Evolutionary conservation across 2,888 invertebrate genomes (phyloP), one percentile per base, ranked within the genome.

Genomic region (Caprella mutica): DNA sequence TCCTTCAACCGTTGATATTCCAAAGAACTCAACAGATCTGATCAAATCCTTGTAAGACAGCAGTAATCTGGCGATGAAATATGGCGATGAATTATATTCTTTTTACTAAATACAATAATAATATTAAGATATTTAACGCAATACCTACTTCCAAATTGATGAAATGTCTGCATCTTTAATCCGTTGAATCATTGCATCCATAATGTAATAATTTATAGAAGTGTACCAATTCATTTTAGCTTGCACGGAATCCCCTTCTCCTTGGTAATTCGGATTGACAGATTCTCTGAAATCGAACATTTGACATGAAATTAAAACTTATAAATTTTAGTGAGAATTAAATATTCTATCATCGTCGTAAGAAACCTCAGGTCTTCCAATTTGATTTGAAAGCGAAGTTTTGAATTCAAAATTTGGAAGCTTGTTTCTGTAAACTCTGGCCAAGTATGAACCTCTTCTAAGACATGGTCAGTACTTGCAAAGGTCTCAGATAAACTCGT

Each of bases 1-100:
- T 2, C 90, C 90, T 65, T 87, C 81, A 0, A 89, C 87, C 19
- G 88, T 84, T 1, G 86, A 85, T 54, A 90, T 87, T 0, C 88
- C 89, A 58, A 86, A 82, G 69, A 87, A 86, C 71, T 90, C 90
- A 65, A 90, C 88, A 70, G 87, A 86, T 6, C 86, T 80, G 0
- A 91, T 76, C 0, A 91, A 76, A 72, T 90, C 90, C 73, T 90
- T 90, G 72, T 90, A 90, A 0, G 88, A 86, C 48, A 90, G 81
- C 57, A 91, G 51, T 3, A 60, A 30, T 26, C 60, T 60, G 24
- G 21, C 12, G 14, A 35, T 35, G n/a, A n/a, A n/a, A n/a, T n/a
- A n/a, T n/a, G n/a, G n/a, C n/a, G n/a, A n/a, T n/a, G n/a, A n/a
- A n/a, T n/a, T n/a, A n/a, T n/a, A n/a, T n/a, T n/a, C n/a, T n/a